These are phyloP conservation scores for Eptatretus atami DNA, from an alignment of 2,797 vertebrate genomes.

Conservation along the genomic window DNA sequence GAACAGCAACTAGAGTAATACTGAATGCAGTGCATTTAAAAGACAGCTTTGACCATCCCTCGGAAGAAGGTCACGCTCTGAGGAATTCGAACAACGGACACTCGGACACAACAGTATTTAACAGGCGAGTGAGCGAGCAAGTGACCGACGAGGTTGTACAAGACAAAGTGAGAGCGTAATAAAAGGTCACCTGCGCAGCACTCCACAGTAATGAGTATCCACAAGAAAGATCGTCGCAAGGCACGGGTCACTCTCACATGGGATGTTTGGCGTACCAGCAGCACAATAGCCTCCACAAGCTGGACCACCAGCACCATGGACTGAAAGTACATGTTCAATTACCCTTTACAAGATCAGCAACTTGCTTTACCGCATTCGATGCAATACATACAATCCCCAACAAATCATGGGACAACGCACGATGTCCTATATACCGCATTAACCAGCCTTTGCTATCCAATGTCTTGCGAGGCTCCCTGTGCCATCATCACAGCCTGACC, in stretches of 20 bases:
- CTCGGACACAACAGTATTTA: too few relatives aligned
- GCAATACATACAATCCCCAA: neutral
- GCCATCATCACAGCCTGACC: too few relatives aligned
- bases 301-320: slow-evolving; percentile 52
- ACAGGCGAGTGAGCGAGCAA: too few relatives aligned
- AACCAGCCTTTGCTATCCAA: too few relatives aligned
- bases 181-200: slow-evolving; percentile 39
- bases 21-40: too few relatives aligned
- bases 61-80: too few relatives aligned
- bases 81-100: too few relatives aligned
- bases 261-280: slow-evolving; percentile 64
- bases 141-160: neutral
- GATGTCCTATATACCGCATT: neutral
- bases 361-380: too few relatives aligned
- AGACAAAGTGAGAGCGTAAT: neutral
- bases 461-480: too few relatives aligned
- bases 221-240: slow-evolving; percentile 75
- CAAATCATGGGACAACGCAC: neutral
- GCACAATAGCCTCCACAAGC: slow-evolving; percentile 75
- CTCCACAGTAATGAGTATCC: slow-evolving; percentile 81
- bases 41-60: too few relatives aligned
- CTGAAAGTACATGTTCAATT: slow-evolving; percentile 16
- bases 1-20: too few relatives aligned
- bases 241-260: slow-evolving; percentile 72
- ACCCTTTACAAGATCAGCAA: too few relatives aligned